Percentiles rank a stretch among this genome's conserved stretches.
These are phyloP conservation scores for Plutomurus gul DNA, from an alignment of 1,140 invertebrate genomes.

Conservation along the genomic window DNA sequence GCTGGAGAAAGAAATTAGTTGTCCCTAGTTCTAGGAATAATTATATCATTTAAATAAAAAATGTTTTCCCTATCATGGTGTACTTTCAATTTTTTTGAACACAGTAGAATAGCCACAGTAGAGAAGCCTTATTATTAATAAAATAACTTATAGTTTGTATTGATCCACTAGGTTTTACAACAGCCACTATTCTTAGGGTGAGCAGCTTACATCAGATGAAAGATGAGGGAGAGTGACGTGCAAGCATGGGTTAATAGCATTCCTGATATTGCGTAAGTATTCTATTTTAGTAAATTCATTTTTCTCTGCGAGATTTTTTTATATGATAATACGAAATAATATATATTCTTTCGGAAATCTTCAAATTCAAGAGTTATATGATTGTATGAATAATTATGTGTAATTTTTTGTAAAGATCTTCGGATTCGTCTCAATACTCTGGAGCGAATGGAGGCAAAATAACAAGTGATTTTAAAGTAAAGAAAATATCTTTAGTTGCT, in stretches of 20 bases:
- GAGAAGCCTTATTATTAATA: no score
- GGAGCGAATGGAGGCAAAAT: background rate
- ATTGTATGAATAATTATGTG: background rate
- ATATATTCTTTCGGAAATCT: no score
- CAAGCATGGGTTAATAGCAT: background rate
- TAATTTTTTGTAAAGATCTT: background rate
- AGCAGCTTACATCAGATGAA: background rate
- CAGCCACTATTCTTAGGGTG: no score
- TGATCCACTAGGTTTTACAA: background rate
- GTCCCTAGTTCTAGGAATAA: no score
- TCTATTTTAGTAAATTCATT: background rate
- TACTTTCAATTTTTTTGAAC: no score
- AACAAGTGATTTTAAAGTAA: slow-evolving; percentile 1
- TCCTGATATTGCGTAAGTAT: background rate
- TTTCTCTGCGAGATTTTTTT: no score
- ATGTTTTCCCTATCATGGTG: no score
- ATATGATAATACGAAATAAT: no score
- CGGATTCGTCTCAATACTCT: background rate
- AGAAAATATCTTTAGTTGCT: background rate
- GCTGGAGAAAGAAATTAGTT: no score
- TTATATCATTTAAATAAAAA: no score
- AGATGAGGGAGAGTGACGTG: background rate
- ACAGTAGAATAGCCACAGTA: no score
- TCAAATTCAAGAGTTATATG: no score
- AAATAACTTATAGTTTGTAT: background rate